phyloP scores from a whole-genome alignment of 2,888 invertebrate genomes.

The Leptinotarsa tumamoca region DNA sequence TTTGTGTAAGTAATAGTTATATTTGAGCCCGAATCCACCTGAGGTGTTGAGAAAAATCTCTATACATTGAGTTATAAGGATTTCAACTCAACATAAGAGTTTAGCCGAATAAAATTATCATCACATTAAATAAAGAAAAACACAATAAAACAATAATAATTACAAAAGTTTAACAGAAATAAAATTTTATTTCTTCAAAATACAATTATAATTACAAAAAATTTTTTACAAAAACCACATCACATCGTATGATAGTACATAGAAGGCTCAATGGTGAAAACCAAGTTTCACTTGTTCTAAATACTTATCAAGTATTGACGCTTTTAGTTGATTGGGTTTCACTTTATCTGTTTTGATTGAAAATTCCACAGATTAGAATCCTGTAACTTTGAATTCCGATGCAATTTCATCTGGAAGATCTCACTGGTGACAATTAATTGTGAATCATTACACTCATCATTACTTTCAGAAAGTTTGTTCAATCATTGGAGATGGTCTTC shows the following conservation, averaged over 20 bases:
- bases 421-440: conserved; percentile 75
- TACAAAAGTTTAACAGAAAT: no score
- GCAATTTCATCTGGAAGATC: conserved; percentile 77
- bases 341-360: conserved; percentile 78
- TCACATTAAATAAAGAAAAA: no score
- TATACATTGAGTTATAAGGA: no score
- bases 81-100: no score
- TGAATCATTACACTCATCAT: conserved; percentile 71
- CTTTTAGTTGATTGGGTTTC: conserved; percentile 72
- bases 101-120: no score
- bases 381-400: conserved; percentile 74
- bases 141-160: no score
- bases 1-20: no score
- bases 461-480: conserved; percentile 77
- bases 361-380: conserved; percentile 78
- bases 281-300: conserved; percentile 90
- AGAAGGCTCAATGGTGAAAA: conserved; percentile 95
- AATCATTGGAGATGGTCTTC: conserved; percentile 60
- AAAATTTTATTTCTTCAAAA: no score
- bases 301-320: conserved; percentile 81
- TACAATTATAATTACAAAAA: no score
- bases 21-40: no score
- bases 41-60: no score
- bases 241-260: conserved; percentile 75
- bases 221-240: no score